phyloP scores from a whole-genome alignment of 2,113 vertebrate genomes.

The Apteryx owenii region DNA sequence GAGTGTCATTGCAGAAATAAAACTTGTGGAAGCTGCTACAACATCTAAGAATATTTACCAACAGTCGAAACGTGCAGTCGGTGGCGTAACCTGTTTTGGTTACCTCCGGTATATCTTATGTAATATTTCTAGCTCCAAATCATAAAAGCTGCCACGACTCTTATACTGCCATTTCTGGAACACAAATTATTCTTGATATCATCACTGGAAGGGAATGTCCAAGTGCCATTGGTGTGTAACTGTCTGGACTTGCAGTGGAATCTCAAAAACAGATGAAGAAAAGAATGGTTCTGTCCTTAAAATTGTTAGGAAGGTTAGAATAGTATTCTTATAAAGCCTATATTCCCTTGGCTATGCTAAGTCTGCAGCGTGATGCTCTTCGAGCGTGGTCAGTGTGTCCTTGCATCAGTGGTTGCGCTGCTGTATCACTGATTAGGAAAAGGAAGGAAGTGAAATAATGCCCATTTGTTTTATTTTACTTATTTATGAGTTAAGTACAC shows the following conservation, averaged over 20 bases:
- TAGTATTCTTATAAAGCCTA: neutral
- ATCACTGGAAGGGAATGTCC: fast-evolving
- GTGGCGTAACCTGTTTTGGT: neutral
- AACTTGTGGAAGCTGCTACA: neutral
- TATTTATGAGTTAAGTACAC: neutral
- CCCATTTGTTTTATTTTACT: no score
- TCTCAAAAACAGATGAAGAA: neutral
- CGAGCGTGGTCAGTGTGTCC: neutral
- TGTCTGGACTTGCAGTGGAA: neutral
- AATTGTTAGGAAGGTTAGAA: neutral
- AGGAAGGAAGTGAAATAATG: neutral
- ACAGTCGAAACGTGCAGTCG: neutral
- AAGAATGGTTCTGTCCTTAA: neutral
- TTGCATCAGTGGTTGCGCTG: neutral
- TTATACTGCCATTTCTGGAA: neutral
- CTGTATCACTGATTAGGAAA: neutral
- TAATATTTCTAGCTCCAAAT: neutral
- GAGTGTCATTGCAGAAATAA: fast-evolving
- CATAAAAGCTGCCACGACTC: neutral
- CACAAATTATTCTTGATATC: fast-evolving
- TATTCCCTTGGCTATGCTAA: neutral
- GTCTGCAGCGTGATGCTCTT: neutral
- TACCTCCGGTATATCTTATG: fast-evolving
- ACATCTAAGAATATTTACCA: neutral
- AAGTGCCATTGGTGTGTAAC: neutral